Percentiles rank a stretch among this genome's conserved stretches.
Conservation (phyloP, 2,888 invertebrate genomes). For the Lottia gigantea region DNA sequence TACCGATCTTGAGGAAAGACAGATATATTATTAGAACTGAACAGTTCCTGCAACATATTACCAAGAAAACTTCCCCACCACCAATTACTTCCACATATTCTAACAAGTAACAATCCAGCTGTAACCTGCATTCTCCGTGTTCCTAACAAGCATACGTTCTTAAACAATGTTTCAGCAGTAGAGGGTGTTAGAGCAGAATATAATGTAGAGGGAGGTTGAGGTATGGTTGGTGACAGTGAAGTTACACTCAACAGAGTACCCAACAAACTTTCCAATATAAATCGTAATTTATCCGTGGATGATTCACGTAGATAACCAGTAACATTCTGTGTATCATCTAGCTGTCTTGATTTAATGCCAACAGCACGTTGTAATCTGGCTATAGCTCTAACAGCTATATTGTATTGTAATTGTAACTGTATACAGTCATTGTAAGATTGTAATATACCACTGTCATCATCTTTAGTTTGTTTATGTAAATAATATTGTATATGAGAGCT, state of each 20-base stretch:
- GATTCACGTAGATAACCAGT: slow-evolving; percentile 71
- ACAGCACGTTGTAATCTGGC: slow-evolving; percentile 77
- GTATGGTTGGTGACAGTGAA: slow-evolving; percentile 67
- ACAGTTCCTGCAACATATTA: slow-evolving; percentile 81
- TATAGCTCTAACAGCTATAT: slow-evolving; percentile 76
- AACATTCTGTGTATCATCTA: slow-evolving; percentile 58
- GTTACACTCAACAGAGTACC: slow-evolving; percentile 78
- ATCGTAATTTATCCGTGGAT: slow-evolving; percentile 85
- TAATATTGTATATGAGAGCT: slow-evolving; percentile 75
- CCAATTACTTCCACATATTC: slow-evolving; percentile 79
- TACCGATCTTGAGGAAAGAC: slow-evolving; percentile 89
- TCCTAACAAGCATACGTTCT: slow-evolving; percentile 81
- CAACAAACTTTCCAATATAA: slow-evolving; percentile 83
- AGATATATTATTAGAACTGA: slow-evolving; percentile 81
- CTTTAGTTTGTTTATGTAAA: slow-evolving; percentile 72
- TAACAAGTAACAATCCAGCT: slow-evolving; percentile 76
- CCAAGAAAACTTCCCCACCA: slow-evolving; percentile 96
- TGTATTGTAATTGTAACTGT: slow-evolving; percentile 88
- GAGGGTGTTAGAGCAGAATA: slow-evolving; percentile 57
- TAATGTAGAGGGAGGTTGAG: slow-evolving; percentile 53
- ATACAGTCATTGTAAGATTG: slow-evolving; percentile 81
- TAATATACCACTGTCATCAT: slow-evolving; percentile 71
- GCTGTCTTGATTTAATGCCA: slow-evolving; percentile 42
- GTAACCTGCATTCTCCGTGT: slow-evolving; percentile 79
- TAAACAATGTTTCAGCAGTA: slow-evolving; percentile 75